These are phyloP conservation scores for Drosophila algonquin DNA, from an alignment of 2,888 invertebrate species.

Conservation along the genomic window DNA sequence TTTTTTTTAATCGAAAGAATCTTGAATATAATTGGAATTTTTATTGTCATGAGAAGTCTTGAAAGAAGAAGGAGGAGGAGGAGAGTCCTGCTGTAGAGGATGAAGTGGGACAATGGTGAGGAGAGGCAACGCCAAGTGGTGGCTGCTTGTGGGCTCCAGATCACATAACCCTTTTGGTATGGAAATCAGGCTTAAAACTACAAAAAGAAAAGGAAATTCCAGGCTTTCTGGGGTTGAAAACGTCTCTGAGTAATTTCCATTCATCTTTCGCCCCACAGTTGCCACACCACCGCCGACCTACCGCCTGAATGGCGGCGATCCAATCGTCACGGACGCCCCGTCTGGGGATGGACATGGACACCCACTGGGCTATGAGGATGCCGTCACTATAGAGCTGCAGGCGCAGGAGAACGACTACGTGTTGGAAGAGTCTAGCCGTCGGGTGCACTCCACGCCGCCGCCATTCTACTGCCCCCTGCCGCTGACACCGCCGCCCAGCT, in stretches of 20 bases:
- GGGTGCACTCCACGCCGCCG: slow-evolving; percentile 61
- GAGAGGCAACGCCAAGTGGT: not conserved
- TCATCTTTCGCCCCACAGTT: slow-evolving; percentile 32
- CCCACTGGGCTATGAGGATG: slow-evolving; percentile 39
- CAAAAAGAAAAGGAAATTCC: not conserved
- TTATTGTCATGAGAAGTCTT: slow-evolving; percentile 51
- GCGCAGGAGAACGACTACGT: slow-evolving; percentile 64
- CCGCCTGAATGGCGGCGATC: slow-evolving; percentile 39
- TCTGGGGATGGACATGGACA: slow-evolving; percentile 24
- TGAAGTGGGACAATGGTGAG: not conserved
- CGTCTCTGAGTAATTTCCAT: not conserved
- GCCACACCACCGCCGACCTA: slow-evolving; percentile 50
- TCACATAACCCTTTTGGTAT: not conserved
- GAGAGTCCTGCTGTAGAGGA: too few relatives aligned
- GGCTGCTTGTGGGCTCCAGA: slow-evolving; percentile 3
- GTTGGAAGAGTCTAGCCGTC: slow-evolving; percentile 37
- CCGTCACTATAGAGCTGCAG: slow-evolving; percentile 54
- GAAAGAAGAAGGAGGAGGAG: not conserved
- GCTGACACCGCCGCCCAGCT: slow-evolving; percentile 82
- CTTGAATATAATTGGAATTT: slow-evolving; percentile 68
- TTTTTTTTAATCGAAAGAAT: slow-evolving; percentile 24
- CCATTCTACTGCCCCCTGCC: slow-evolving; percentile 76
- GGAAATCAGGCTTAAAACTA: not conserved
- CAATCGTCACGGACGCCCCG: slow-evolving; percentile 4
- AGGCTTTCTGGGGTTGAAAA: not conserved